Base-by-base conservation (phyloP, 1,140 invertebrate genomes). In the Streblospio benedicti region DNA sequence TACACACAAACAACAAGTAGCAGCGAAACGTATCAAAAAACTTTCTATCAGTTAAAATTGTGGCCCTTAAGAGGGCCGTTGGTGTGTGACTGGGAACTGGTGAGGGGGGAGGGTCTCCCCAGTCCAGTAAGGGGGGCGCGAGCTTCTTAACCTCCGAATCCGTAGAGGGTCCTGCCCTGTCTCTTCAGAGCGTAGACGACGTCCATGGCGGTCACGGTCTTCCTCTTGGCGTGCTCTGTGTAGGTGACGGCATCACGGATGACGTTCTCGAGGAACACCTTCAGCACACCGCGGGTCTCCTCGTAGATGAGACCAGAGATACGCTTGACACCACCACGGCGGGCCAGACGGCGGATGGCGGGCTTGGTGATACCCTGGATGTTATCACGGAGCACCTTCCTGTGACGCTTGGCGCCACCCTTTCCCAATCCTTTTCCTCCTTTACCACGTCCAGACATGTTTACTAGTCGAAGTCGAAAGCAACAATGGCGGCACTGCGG, bases 221-320 rank as follows among this genome's bases (percentile, higher is more conserved):
- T 91, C 63, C 87, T 79, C 78, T 88, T 89, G 63, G 87, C 86
- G 74, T 89, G 86, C 72, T 89, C 87, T 12, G 86, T 87, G 78
- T 89, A 90, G n/a, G 86, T 89, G 53, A 90, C n/a, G n/a, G n/a
- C n/a, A n/a, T 89, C 88, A 57, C 86, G 81, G 69, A 90, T 90
- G 0, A 90, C 86, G 70, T 88, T 89, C 73, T 89, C 87, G 54
- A 90, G 76, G 74, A 90, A 90, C 0, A 88, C 84, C 74, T 88
- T 89, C n/a, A 88, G 73, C 0, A 87, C 85, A 67, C 83, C 83
- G 56, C 84, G 80, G 44, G 83, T 85, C 69, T 85, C 85, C 69
- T 87, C 85, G 68, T 88, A 88, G 63, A 88, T 86, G 49, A 86
- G 71, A n/a, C 84, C 85, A 53, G 84, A 86, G 53, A 87, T 84